phyloP scores from a whole-genome alignment of 2,113 vertebrate genomes.

The Rutilus rutilus region DNA sequence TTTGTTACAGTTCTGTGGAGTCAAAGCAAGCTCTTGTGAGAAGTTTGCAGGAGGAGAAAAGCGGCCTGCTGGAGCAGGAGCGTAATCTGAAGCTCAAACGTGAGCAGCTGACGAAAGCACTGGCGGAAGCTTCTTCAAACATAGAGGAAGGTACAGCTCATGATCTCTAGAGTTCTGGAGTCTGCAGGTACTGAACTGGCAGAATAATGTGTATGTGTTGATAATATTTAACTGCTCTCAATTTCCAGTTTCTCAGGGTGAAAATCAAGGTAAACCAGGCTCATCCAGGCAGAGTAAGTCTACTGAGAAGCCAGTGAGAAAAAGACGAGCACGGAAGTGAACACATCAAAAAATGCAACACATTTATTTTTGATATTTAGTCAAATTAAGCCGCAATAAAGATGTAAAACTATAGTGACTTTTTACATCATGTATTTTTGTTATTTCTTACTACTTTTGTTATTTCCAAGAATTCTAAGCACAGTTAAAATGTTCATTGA shows the following conservation, averaged over 20 bases:
- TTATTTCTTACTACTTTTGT: background rate
- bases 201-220: background rate
- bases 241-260: conserved; percentile 8
- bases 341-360: background rate
- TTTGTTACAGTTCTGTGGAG: conserved; percentile 7
- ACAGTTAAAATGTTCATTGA: background rate
- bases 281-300: background rate
- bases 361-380: background rate
- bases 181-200: background rate
- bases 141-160: background rate
- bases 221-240: background rate
- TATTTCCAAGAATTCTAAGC: no score
- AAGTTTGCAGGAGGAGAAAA: conserved; percentile 20
- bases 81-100: conserved; percentile 6
- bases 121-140: background rate
- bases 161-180: background rate
- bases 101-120: conserved; percentile 29
- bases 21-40: conserved; percentile 5
- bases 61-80: conserved; percentile 26
- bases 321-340: conserved; percentile 12
- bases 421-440: background rate
- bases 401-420: background rate
- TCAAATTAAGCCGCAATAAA: background rate
- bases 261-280: background rate
- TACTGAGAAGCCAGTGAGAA: conserved; percentile 16